phyloP scores from a whole-genome alignment of 2,113 vertebrate species.

The Nettapus auritus region DNA sequence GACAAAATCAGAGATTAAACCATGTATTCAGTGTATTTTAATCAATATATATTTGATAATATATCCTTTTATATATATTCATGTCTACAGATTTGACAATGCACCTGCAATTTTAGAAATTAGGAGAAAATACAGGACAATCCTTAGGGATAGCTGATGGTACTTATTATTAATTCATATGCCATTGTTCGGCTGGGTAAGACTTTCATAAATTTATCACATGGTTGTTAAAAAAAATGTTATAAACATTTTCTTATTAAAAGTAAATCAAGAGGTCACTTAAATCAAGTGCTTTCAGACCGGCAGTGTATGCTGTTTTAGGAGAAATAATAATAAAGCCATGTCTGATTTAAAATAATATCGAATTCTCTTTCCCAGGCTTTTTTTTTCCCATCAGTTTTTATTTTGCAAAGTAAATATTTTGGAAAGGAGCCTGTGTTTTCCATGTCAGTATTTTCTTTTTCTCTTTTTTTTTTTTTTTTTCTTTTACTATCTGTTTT shows the following conservation, averaged over 20 bases:
- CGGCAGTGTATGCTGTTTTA: background rate
- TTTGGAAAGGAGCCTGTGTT: background rate
- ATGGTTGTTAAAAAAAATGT: background rate
- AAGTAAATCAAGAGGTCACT: background rate
- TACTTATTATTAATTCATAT: background rate
- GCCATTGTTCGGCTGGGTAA: too few species aligned
- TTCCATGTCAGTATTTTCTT: background rate
- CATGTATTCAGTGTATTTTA: background rate
- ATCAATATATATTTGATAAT: background rate
- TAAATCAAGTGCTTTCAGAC: background rate
- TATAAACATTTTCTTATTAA: background rate
- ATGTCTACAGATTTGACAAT: background rate
- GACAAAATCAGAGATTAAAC: background rate
- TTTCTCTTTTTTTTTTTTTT: background rate
- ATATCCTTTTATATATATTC: background rate
- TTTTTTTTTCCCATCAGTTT: background rate
- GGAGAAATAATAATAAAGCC: background rate
- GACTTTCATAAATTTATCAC: background rate
- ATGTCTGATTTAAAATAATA: background rate
- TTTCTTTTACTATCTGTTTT: background rate
- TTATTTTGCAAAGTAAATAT: background rate
- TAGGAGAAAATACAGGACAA: background rate
- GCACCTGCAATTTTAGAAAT: background rate
- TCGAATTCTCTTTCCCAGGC: background rate
- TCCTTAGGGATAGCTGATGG: background rate